Base-by-base conservation (phyloP, 2,888 invertebrate species). In the Arenicola marina region DNA sequence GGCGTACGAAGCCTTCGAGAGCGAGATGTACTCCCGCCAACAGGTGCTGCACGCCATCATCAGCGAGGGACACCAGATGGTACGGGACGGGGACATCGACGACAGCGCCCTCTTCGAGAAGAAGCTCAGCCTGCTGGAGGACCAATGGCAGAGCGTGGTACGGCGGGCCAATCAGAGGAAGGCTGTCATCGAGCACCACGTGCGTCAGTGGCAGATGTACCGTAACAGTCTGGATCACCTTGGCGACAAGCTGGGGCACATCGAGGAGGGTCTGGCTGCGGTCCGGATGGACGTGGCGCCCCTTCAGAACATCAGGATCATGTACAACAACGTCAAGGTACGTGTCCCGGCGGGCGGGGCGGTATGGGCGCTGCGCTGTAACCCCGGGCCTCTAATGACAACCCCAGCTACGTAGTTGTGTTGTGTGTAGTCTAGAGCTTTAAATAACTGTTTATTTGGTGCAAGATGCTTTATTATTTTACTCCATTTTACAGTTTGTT, bases 111-210 rank as follows among this genome's bases (percentile, higher is more conserved):
- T 77, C 45, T 80, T 82, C 62, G 74, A 78, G 65, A 73, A 73
- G 51, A 80, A 80, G 61, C 77, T 82, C 26, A 62, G 66, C 29
- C 70, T 77, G 60, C 70, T 82, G 67, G 74, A 78, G 56, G 77
- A 78, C 43, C 80, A 81, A 68, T 82, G 81, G 81, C 78, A 78
- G 70, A 78, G 76, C 68, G 78, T 81, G 21, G 66, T 76, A 18
- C 62, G 72, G 44, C 66, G 78, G 60, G 74, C 77, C 68, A 75
- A 72, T 67, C 78, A 80, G 69, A 71, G 79, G 53, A 78, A 80
- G 66, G 73, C 73, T 62, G 72, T 80, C 54, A 77, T 81, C 51
- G 78, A 80, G 62, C 68, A 60, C 45, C 68, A 69, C 28, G 71
- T 79, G 46, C 71, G 70, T 34, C 74, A 78, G 59, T 81, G 81